Percentiles rank a stretch among this genome's conserved stretches.
phyloP scores from a whole-genome alignment of 2,888 invertebrate species.

The Venustoraphidia nigricollis region DNA sequence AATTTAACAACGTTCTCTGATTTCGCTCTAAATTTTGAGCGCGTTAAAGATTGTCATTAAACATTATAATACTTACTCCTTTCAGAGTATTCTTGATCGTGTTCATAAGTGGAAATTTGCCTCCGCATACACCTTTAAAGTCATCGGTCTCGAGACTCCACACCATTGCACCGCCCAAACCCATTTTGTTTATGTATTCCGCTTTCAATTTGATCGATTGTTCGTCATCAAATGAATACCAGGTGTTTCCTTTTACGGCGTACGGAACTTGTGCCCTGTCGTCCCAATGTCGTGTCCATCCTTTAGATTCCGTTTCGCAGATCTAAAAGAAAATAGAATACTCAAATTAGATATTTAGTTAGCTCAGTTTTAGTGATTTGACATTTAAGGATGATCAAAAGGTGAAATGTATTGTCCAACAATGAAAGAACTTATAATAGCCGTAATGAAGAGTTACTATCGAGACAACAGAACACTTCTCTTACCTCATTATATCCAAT shows the following conservation, averaged over 20 bases:
- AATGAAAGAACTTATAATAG: no score
- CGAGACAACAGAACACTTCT: no score
- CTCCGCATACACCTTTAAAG: conserved; percentile 41
- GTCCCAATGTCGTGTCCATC: conserved; percentile 12
- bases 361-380: no score
- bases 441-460: background rate
- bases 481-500: conserved; percentile 50
- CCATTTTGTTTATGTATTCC: conserved; percentile 12
- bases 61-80: conserved; percentile 6
- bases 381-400: no score
- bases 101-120: conserved; percentile 37
- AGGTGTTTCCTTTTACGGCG: conserved; percentile 22
- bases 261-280: conserved; percentile 27
- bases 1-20: no score
- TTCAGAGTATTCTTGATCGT: conserved; percentile 29
- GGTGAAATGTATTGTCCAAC: no score
- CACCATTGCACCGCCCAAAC: conserved; percentile 46
- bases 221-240: conserved; percentile 28
- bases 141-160: conserved; percentile 71
- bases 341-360: background rate
- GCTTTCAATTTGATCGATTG: conserved; percentile 25
- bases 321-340: conserved; percentile 14
- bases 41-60: no score
- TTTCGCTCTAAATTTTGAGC: no score
- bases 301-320: conserved; percentile 16